A percentile compares a stretch with the other conserved stretches of the same genome.
phyloP scores from a whole-genome alignment of 2,797 vertebrate genomes.

The Pseudomugil tenellus region DNA sequence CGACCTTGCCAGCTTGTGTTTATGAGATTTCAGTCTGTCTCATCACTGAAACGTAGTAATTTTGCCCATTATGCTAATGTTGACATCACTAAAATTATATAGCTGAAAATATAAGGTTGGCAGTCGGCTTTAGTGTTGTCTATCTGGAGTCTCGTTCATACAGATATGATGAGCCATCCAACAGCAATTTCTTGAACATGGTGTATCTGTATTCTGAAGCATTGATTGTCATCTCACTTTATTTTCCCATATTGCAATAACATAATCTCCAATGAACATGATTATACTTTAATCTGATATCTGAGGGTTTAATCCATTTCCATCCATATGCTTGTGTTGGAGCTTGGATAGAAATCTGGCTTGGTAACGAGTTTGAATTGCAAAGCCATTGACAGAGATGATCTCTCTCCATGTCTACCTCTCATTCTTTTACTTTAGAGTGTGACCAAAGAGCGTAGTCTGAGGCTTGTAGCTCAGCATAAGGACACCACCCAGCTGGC shows the following conservation, averaged over 20 bases:
- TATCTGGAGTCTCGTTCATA: not conserved
- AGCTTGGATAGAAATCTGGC: too few species aligned
- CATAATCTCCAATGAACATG: not conserved
- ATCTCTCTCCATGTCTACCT: conserved; percentile 11
- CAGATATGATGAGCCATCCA: not conserved
- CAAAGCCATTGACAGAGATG: too few species aligned
- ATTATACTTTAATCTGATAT: not conserved
- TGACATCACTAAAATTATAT: not conserved
- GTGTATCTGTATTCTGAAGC: not conserved
- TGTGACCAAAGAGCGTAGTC: conserved; percentile 94
- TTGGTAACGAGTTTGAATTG: too few species aligned
- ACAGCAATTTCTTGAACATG: not conserved
- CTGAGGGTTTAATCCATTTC: conserved; percentile 13
- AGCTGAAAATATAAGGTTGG: conserved; percentile 8
- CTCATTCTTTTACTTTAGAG: conserved; percentile 73
- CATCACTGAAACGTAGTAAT: not conserved
- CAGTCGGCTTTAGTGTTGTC: not conserved
- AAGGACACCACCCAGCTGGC: conserved; percentile 92
- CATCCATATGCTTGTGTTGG: not conserved
- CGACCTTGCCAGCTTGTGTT: not conserved
- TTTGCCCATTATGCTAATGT: not conserved
- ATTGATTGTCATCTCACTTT: not conserved
- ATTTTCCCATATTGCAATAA: conserved; percentile 6
- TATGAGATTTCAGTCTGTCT: not conserved
- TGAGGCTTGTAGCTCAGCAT: conserved; percentile 92